Conservation (phyloP, 2,113 vertebrate species). For the Thalassoma bifasciatum region DNA sequence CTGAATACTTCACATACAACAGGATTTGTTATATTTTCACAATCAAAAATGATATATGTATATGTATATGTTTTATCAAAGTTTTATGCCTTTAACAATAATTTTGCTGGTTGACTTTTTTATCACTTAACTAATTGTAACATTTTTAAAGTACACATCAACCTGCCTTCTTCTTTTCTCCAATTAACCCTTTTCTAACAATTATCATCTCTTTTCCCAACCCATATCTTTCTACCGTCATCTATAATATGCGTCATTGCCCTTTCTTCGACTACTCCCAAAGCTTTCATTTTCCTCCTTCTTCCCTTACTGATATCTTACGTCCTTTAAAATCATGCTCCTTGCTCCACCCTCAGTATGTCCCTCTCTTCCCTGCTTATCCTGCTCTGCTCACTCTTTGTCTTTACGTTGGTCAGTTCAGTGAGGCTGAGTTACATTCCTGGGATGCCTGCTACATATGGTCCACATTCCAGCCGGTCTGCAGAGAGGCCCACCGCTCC, state of each 20-base stretch:
- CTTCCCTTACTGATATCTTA: slow-evolving; percentile 5
- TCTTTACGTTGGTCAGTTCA: slow-evolving; percentile 84
- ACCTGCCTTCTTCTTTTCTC: not conserved
- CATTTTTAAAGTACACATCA: not conserved
- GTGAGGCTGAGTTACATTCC: slow-evolving; percentile 91
- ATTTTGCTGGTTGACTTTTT: not conserved
- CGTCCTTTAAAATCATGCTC: slow-evolving; percentile 13
- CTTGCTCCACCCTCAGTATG: slow-evolving; percentile 11
- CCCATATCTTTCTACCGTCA: not conserved
- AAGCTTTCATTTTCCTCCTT: slow-evolving; percentile 16
- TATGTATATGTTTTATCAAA: too few relatives aligned
- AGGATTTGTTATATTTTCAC: too few relatives aligned
- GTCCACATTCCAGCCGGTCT: slow-evolving; percentile 95
- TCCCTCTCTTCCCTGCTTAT: slow-evolving; percentile 40
- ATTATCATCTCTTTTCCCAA: not conserved
- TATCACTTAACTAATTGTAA: too few relatives aligned
- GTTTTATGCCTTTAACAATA: too few relatives aligned
- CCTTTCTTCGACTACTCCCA: not conserved
- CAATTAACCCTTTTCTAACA: not conserved
- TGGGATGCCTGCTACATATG: slow-evolving; percentile 95
- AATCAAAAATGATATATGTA: too few relatives aligned
- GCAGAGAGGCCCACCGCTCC: slow-evolving; percentile 83
- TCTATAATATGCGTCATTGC: slow-evolving; percentile 4
- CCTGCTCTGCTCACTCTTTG: slow-evolving; percentile 51
- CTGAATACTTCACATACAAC: slow-evolving; percentile 12